Percentiles rank a stretch among this genome's conserved stretches.
Conservation (phyloP, 2,888 invertebrate species). For the Polyommatus icarus region DNA sequence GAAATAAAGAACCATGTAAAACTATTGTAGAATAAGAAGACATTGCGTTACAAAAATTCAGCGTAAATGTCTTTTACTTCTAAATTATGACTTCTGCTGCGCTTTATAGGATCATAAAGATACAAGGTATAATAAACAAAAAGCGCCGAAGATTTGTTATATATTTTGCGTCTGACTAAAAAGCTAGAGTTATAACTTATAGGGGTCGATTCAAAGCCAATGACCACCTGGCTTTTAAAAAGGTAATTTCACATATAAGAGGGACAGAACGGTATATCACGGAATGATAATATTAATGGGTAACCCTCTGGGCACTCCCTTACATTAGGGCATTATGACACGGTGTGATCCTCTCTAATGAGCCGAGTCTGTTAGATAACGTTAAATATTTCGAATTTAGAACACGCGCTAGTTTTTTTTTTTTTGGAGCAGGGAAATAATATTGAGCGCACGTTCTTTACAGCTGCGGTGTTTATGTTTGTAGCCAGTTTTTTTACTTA, state of each 20-base stretch:
- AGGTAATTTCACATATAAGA: neutral
- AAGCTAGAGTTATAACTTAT: neutral
- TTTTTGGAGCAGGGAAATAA: neutral
- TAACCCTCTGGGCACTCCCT: slow-evolving; percentile 16
- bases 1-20: too few species aligned
- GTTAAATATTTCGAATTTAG: neutral
- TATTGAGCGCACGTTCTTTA: neutral
- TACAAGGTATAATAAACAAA: neutral
- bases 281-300: slow-evolving; percentile 20
- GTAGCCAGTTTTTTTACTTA: neutral
- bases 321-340: slow-evolving; percentile 8
- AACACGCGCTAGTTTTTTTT: neutral
- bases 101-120: neutral
- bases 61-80: neutral
- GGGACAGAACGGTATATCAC: neutral
- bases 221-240: neutral
- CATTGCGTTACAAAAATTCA: neutral
- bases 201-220: neutral
- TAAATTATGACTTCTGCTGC: neutral
- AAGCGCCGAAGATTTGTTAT: too few species aligned
- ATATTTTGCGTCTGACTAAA: neutral
- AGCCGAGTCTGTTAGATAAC: slow-evolving; percentile 13
- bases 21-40: neutral
- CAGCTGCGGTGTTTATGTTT: neutral
- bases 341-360: slow-evolving; percentile 20